These are phyloP conservation scores for Lepus europaeus DNA, from an alignment of 2,113 vertebrate genomes.

Conservation along the genomic window DNA sequence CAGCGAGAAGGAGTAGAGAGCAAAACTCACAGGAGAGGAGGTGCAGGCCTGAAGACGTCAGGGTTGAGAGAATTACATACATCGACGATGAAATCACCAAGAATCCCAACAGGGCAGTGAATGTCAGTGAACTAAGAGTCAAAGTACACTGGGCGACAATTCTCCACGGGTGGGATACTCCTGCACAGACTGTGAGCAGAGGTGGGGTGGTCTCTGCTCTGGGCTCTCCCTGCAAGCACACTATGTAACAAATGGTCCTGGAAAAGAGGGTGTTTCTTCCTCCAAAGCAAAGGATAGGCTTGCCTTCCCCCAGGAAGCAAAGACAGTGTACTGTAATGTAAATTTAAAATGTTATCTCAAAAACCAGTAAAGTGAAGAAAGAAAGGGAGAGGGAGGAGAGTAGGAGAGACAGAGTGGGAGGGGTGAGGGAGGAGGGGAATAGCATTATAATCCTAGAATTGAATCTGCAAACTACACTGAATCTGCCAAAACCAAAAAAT, in stretches of 20 bases:
- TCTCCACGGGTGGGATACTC: background rate
- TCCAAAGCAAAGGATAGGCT: background rate
- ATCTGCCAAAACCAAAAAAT: too few species aligned
- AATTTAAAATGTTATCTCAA: too few species aligned
- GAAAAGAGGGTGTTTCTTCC: slow-evolving; percentile 17
- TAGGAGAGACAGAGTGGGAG: too few species aligned
- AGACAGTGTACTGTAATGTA: too few species aligned
- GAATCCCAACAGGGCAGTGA: background rate
- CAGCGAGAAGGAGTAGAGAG: background rate
- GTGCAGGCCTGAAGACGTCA: background rate
- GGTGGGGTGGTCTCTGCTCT: background rate
- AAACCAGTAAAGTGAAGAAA: too few species aligned
- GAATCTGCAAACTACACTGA: too few species aligned
- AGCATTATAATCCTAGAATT: too few species aligned
- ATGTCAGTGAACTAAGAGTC: background rate
- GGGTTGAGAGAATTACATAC: background rate
- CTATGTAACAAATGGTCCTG: background rate
- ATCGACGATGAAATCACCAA: background rate
- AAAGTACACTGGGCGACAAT: background rate
- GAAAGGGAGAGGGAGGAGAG: too few species aligned
- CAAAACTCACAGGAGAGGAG: background rate
- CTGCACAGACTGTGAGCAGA: background rate
- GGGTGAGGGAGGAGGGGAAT: too few species aligned
- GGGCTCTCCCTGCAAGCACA: slow-evolving; percentile 27
- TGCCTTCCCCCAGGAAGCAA: background rate